Base-by-base conservation (phyloP, 2,888 invertebrate genomes). In the Hypomecis punctinalis region DNA sequence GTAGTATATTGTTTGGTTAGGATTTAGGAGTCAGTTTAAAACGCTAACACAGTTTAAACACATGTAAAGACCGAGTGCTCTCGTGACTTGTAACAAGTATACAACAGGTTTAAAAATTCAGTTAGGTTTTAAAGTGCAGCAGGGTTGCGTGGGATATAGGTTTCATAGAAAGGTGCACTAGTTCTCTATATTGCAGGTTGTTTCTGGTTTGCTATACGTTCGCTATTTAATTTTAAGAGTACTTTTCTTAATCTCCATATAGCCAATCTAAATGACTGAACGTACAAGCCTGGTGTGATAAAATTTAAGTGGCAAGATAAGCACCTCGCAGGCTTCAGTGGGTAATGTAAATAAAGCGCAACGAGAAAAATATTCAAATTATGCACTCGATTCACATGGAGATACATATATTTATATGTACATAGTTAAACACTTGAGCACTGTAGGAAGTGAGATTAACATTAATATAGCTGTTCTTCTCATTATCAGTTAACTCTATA, bases 331-430 rank as follows among this genome's bases (percentile, higher is more conserved):
- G 23, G 23, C 23, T 33, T n/a, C 47, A 40, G 48, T 42, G 43
- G 10, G 35, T 35, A 55, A 55, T 36, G 49, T 48, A 49, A 61
- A 43, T 49, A 56, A 56, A 62, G 39, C 56, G 33, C 37, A 40
- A 51, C 45, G 51, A 55, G 36, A 49, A 48, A 56, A 51, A 45
- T 62, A 62, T 62, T 56, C 39, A 62, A 48, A 61, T 48, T 46
- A 40, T 56, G 45, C 51, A 13, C 49, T 61, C 37, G 13, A 62
- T 61, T 43, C 9, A 23, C 35, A 48, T 39, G 9, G 49, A 47
- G 39, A 51, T 45, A n/a, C n/a, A n/a, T n/a, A n/a, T n/a, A 36
- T 45, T 10, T 37, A 43, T 46, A 10, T 48, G 43, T 11, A 13
- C n/a, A 39, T 23, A 23, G 23, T 23, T 23, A 56, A 46, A 39